phyloP scores from a whole-genome alignment of 2,888 invertebrate species.

The Nomada goodeniana region DNA sequence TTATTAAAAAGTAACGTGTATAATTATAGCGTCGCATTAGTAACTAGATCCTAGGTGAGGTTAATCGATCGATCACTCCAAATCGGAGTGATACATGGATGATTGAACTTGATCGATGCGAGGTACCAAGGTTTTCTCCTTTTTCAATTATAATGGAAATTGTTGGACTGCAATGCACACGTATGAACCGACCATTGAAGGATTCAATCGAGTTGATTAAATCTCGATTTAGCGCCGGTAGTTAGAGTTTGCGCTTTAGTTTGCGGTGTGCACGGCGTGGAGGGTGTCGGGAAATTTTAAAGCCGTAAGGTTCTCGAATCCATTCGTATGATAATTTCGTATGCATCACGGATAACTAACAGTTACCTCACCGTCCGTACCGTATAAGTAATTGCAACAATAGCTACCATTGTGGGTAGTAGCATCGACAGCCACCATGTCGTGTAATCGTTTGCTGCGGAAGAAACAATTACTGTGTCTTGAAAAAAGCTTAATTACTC shows the following conservation, averaged over 20 bases:
- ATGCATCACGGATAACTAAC: slow-evolving; percentile 58
- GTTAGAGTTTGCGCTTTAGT: slow-evolving; percentile 1
- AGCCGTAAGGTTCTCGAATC: slow-evolving; percentile 33
- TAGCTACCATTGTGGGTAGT: slow-evolving; percentile 53
- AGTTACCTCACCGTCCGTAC: slow-evolving; percentile 57
- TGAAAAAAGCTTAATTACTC: slow-evolving; percentile 68
- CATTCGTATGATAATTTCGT: slow-evolving; percentile 47
- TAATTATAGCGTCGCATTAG: not conserved
- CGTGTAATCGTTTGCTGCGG: slow-evolving; percentile 60
- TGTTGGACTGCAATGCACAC: not conserved
- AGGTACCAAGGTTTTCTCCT: too few species aligned
- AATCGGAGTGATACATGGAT: not conserved
- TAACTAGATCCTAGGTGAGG: not conserved
- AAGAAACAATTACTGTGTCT: slow-evolving; percentile 68
- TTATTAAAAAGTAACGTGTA: not conserved
- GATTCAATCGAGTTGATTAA: slow-evolving; percentile 42
- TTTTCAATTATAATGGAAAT: not conserved
- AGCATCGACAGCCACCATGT: slow-evolving; percentile 30
- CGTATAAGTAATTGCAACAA: slow-evolving; percentile 53
- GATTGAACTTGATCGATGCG: not conserved
- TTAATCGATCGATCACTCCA: not conserved
- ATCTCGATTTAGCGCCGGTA: slow-evolving; percentile 18
- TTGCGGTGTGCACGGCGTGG: slow-evolving; percentile 9
- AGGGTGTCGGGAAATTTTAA: slow-evolving; percentile 47
- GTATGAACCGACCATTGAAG: not conserved